Evolutionary conservation across 2,888 invertebrate genomes (phyloP), one percentile per base, ranked within the genome.

Genomic region (Carpatolechia fugitivella): DNA sequence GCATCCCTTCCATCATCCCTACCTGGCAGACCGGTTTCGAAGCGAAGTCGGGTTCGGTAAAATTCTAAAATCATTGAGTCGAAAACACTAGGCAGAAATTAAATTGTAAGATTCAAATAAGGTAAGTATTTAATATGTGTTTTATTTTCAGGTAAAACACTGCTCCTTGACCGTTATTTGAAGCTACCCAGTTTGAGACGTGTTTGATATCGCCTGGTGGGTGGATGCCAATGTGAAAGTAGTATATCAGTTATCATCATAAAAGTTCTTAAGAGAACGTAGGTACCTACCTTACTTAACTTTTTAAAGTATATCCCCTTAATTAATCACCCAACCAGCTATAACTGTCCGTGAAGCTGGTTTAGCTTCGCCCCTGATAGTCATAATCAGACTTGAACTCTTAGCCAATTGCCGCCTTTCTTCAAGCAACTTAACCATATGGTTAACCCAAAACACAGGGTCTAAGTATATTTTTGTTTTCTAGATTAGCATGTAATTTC

Each of bases 321-420:
- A 44, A 14, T 20, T 1, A 6, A 52, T 60, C 10, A 62, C 40
- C 58, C 59, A 62, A 10, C 56, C 57, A 10, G 62, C 59, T 18
- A 60, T 58, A 0, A 59, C 38, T 14, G 62, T 49, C 1, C 58
- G 49, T 8, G 60, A 60, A 4, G 60, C 62, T 4, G 56, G 18
- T 13, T 58, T 60, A 11, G 47, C 30, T 8, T 35, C n/a, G 0
- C 56, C 58, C 35, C 60, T 29, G 0, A 57, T 8, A 0, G 48
- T 58, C 4, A 60, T 20, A 50, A 61, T 60, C 1, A 61, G 35
- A 30, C n/a, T 49, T 8, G 33, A 33, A 31, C 35, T 54, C 16
- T 51, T 40, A 8, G 40, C 40, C 2, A 13, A 3, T n/a, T 20
- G 14, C 20, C 55, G 24, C 11, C 16, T 44, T 8, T 18, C 24